Percentiles rank a stretch among this genome's conserved stretches.
phyloP scores from a whole-genome alignment of 1,140 invertebrate genomes.

The Drosophila mojavensis region DNA sequence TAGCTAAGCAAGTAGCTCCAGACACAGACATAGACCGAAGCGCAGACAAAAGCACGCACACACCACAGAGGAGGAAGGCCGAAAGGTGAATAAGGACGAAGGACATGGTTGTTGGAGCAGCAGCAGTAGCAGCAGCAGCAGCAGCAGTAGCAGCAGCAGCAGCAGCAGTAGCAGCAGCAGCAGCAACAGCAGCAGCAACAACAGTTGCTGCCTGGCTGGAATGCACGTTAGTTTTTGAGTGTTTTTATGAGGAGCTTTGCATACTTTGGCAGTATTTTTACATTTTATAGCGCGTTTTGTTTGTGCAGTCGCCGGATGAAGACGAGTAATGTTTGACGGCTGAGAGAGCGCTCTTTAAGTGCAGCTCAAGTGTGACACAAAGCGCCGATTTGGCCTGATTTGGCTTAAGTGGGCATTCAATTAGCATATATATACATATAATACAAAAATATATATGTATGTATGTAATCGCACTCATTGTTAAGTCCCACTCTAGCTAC shows the following conservation, averaged over 20 bases:
- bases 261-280: slow-evolving; percentile 79
- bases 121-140: background rate
- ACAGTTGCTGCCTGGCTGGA: slow-evolving; percentile 49
- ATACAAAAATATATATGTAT: slow-evolving; percentile 8
- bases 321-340: slow-evolving; percentile 40
- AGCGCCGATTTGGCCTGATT: slow-evolving; percentile 59
- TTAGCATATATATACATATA: slow-evolving; percentile 52
- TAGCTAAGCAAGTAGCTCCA: slow-evolving; percentile 74
- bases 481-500: background rate
- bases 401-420: slow-evolving; percentile 68
- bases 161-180: slow-evolving; percentile 10
- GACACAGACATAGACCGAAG: slow-evolving; percentile 41
- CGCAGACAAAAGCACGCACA: slow-evolving; percentile 19
- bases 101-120: background rate
- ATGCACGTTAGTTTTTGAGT: slow-evolving; percentile 74
- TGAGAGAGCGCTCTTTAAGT: slow-evolving; percentile 50
- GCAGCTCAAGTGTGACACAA: slow-evolving; percentile 57
- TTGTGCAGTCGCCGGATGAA: slow-evolving; percentile 74
- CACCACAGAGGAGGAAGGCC: background rate
- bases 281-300: slow-evolving; percentile 76
- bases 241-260: slow-evolving; percentile 81
- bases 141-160: background rate
- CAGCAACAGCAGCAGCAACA: background rate
- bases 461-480: background rate
- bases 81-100: background rate